Evolutionary conservation across 2,888 invertebrate genomes (phyloP).

Genomic region (Alloplasta piceator): DNA sequence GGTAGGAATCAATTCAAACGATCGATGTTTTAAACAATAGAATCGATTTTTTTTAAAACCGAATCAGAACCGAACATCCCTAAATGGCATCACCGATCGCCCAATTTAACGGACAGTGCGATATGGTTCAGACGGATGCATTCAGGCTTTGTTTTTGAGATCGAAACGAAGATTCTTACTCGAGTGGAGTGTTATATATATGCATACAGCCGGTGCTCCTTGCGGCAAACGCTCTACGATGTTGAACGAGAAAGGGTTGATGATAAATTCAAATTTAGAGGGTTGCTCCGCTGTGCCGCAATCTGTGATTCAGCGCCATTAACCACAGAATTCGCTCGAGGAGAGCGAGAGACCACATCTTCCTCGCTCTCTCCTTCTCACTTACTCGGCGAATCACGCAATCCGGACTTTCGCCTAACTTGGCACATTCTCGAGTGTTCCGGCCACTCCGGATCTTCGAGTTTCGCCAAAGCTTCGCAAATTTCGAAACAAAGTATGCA

Average conservation of each 20-base stretch:
- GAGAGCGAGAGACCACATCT: constrained; percentile 57
- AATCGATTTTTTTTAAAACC: no score
- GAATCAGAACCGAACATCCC: no score
- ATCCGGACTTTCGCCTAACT: constrained; percentile 74
- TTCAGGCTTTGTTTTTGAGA: background rate
- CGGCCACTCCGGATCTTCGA: constrained; percentile 51
- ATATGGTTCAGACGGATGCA: no score
- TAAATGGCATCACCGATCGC: constrained; percentile 23
- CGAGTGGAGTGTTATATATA: constrained; percentile 15
- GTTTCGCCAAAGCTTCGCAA: constrained; percentile 43
- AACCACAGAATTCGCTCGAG: constrained; percentile 82
- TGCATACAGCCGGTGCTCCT: constrained; percentile 23
- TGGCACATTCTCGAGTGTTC: constrained; percentile 73
- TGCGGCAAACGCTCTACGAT: constrained; percentile 13
- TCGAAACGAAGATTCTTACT: constrained; percentile 39
- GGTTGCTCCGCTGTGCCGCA: constrained; percentile 71
- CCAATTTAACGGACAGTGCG: constrained; percentile 27
- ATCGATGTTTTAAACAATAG: no score
- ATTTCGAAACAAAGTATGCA: constrained; percentile 21
- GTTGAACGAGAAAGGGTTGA: constrained; percentile 77
- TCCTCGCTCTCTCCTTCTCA: constrained; percentile 11
- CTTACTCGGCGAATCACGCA: constrained; percentile 18
- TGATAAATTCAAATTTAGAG: constrained; percentile 80
- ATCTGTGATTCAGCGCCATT: constrained; percentile 84
- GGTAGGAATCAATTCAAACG: no score